A percentile compares a stretch with the other conserved stretches of the same genome.
These are phyloP conservation scores for Nixonia krombeini DNA, from an alignment of 1,140 invertebrate genomes.

Conservation along the genomic window DNA sequence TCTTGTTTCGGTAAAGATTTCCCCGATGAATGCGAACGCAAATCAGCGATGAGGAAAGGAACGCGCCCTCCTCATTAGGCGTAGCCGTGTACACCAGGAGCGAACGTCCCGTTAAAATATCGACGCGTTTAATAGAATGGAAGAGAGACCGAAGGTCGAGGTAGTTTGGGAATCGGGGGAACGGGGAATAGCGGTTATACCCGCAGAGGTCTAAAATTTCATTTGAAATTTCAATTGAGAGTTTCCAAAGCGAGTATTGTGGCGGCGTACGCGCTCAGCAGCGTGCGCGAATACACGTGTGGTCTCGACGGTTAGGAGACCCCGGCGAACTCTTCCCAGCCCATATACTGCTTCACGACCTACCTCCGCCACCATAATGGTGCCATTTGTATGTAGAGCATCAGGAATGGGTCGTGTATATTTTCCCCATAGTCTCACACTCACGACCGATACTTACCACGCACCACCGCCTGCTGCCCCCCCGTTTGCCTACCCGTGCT, in stretches of 20 bases:
- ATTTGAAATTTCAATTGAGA: slow-evolving; percentile 41
- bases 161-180: slow-evolving; percentile 34
- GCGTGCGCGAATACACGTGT: slow-evolving; percentile 17
- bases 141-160: slow-evolving; percentile 37
- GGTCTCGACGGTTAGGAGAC: slow-evolving; percentile 8
- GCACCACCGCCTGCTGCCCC: no score
- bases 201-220: slow-evolving; percentile 35
- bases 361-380: slow-evolving; percentile 46
- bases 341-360: slow-evolving; percentile 29
- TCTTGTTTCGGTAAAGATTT: no score
- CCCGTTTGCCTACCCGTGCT: no score
- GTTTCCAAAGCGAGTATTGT: slow-evolving; percentile 19
- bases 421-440: slow-evolving; percentile 26
- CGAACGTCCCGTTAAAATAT: slow-evolving; percentile 25
- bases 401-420: slow-evolving; percentile 23
- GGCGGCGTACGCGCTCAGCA: slow-evolving; percentile 9
- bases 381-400: slow-evolving; percentile 53
- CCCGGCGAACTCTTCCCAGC: slow-evolving; percentile 12
- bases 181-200: slow-evolving; percentile 27
- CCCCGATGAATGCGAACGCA: neutral
- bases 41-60: neutral
- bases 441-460: slow-evolving; percentile 16
- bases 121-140: slow-evolving; percentile 22
- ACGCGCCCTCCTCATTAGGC: neutral
- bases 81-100: slow-evolving; percentile 26